Evolutionary conservation across 1,140 invertebrate genomes (phyloP), one percentile per base, ranked within the genome.

Genomic region (Drosophila sp.): DNA sequence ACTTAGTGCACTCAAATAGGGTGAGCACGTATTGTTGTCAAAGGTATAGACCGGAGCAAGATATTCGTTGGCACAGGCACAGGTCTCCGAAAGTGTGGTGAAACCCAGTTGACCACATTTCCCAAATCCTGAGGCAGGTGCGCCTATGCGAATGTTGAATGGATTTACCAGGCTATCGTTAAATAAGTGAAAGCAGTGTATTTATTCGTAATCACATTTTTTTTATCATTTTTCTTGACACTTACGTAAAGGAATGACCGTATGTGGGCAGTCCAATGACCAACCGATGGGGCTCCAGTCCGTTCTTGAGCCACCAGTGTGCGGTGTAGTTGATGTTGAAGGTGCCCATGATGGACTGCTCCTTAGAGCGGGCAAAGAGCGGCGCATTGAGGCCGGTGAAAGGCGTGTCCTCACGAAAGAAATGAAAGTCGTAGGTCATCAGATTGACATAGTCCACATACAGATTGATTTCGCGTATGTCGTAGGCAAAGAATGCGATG

Each of bases 381-480:
- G 97, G 97, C 0, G 97, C 94, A 92, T 98, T 98, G 0, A 97
- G 92, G 0, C 94, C 91, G 34, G 97, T 97, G 53, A 97, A 94
- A 4, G 97, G 97, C 14, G 95, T 95, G 70, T 94, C 94, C 90
- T 94, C 93, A 4, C 94, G 94, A 79, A 94, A 97, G 74, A 95
- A 96, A 91, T 98, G 97, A 80, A 95, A 98, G 90, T 98, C 97
- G 87, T 98, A 98, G 0, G 95, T 94, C 97, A 98, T 98, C 4
- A 98, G 79, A 91, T 97, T 97, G 0, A 97, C 93, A 93, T 95
- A 97, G 91, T 98, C 97, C 2, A 96, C 94, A 91, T 95, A 97
- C 93, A 95, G 92, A 67, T 96, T 96, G 59, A 98, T 93, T 91
- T 95, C 93, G 16, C 93, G 92, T 32, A 97, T 94, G 84, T 97